Conservation (phyloP, 2,113 vertebrate species). For the Tyrannus savana region DNA sequence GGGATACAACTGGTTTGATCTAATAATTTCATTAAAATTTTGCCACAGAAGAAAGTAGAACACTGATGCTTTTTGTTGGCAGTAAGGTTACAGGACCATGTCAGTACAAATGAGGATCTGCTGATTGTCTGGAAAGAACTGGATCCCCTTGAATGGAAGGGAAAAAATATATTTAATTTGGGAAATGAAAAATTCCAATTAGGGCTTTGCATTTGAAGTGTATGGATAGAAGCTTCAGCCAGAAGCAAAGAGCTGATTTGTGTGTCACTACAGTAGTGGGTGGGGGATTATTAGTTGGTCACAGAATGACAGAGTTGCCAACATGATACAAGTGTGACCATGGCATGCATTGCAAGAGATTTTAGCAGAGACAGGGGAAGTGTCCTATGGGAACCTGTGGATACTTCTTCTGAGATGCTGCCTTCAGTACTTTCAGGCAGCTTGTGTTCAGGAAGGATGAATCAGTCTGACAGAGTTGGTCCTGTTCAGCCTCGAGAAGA, state of each 20-base stretch:
- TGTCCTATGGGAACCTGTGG: not conserved
- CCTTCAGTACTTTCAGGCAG: not conserved
- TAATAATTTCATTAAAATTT: not conserved
- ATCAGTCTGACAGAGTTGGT: not conserved
- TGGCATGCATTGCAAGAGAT: not conserved
- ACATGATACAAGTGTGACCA: fast-evolving
- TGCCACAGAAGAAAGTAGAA: not conserved
- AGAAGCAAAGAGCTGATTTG: not conserved
- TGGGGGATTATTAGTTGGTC: not conserved
- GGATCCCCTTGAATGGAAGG: not conserved
- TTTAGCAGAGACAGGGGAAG: not conserved
- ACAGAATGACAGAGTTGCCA: not conserved
- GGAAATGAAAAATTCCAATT: not conserved
- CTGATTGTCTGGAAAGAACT: not conserved
- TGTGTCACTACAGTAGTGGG: not conserved
- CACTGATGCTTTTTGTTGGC: not conserved
- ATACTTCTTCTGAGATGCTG: not conserved
- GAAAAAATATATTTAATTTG: not conserved
- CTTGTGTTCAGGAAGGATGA: not conserved
- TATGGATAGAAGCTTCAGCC: not conserved
- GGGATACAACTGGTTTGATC: not conserved
- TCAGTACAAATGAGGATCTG: not conserved
- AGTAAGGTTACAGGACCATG: not conserved
- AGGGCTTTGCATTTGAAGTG: not conserved
- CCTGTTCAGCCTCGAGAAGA: not conserved